A percentile compares a stretch with the other conserved stretches of the same genome.
Evolutionary conservation across 2,888 invertebrate genomes (phyloP).

Genomic region (Marasmarcha lunaedactyla): DNA sequence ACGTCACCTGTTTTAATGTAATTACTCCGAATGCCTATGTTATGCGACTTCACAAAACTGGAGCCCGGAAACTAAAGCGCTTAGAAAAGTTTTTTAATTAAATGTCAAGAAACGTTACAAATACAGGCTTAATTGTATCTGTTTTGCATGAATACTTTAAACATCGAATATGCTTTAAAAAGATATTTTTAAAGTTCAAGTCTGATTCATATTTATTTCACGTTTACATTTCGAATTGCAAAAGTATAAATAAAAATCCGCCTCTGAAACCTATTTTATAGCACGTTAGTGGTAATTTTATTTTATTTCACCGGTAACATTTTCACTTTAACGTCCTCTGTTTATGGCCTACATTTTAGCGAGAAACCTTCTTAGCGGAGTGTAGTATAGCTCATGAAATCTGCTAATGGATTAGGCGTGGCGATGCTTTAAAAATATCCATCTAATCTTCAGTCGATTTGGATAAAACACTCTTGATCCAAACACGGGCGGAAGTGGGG

Average conservation of each 20-base stretch:
- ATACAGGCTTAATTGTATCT: too few relatives aligned
- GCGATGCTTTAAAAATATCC: slow-evolving; percentile 55
- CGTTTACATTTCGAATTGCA: too few relatives aligned
- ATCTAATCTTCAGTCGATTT: slow-evolving; percentile 50
- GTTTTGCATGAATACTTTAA: too few relatives aligned
- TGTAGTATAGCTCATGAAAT: slow-evolving; percentile 37
- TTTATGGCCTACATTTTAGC: slow-evolving; percentile 32
- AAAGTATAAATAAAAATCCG: neutral
- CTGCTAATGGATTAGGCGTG: slow-evolving; percentile 55
- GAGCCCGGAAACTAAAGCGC: slow-evolving; percentile 4
- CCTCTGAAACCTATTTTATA: neutral
- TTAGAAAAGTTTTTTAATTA: slow-evolving; percentile 26
- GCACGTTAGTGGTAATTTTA: neutral
- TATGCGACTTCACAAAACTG: slow-evolving; percentile 32
- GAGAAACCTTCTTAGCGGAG: slow-evolving; percentile 28
- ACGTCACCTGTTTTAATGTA: slow-evolving; percentile 29
- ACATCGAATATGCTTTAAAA: too few relatives aligned
- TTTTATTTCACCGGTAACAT: slow-evolving; percentile 7
- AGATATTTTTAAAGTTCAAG: too few relatives aligned
- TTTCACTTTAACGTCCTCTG: slow-evolving; percentile 14
- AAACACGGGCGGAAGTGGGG: neutral
- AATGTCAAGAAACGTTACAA: slow-evolving; percentile 12
- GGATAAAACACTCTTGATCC: slow-evolving; percentile 50
- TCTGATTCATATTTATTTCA: too few relatives aligned
- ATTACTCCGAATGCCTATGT: slow-evolving; percentile 50